Conservation (phyloP, 2,888 invertebrate species). For the Apomyelois bistriatella region DNA sequence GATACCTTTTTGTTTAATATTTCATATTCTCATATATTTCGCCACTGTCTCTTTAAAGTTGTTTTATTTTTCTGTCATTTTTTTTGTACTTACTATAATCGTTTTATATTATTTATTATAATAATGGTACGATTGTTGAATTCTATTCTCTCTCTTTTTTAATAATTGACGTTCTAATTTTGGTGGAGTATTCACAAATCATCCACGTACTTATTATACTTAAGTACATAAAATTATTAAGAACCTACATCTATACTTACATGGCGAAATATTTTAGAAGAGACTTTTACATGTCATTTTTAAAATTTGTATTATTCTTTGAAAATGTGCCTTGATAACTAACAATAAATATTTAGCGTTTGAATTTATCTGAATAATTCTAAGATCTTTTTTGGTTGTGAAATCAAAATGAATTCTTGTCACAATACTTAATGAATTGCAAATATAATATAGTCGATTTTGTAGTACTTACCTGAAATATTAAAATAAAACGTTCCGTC, state of each 20-base stretch:
- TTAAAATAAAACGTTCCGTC: constrained; percentile 51
- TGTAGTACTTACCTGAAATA: neutral
- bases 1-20: constrained; percentile 10
- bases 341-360: constrained; percentile 6
- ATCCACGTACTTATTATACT: no score
- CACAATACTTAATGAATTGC: constrained; percentile 31
- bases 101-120: no score
- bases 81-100: no score
- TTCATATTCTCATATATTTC: neutral
- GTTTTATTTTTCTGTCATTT: no score
- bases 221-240: no score
- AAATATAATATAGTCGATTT: neutral
- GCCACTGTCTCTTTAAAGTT: neutral
- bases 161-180: no score
- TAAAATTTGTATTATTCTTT: neutral
- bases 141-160: no score
- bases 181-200: no score
- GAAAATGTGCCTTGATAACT: constrained; percentile 31
- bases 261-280: neutral
- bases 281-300: constrained; percentile 4
- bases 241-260: neutral
- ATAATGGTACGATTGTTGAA: no score
- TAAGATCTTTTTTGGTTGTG: constrained; percentile 50
- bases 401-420: constrained; percentile 37
- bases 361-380: constrained; percentile 12